Base-by-base conservation (phyloP, 2,888 invertebrate species). In the Cryptus viduatorius region DNA sequence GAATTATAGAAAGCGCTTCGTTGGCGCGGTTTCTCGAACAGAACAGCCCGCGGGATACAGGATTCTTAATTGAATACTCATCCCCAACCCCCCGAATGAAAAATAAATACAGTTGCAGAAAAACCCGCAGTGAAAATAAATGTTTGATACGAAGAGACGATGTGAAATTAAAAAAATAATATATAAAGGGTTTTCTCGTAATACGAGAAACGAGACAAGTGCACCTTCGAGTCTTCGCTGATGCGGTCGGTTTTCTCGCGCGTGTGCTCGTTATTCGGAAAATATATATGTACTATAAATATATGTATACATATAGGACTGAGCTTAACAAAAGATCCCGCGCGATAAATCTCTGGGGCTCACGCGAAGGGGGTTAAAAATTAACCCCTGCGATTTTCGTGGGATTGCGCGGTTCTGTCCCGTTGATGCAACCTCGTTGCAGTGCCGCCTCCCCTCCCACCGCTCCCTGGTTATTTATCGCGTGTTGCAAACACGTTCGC, bases 301-400 rank as follows among this genome's bases (percentile, higher is more conserved):
- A 81, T 50, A 59, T 68, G 79, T 50, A 59, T 69, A 82, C 79
- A 61, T 83, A 79, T 82, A 77, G 73, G 75, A 75, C 68, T 83
- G 77, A 83, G 87, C 89, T 90, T 89, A 90, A 89, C 87, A 90
- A 90, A 88, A 87, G 77, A 84, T 71, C 86, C 80, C 80, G 73
- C 73, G 83, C 88, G 87, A 91, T 92, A 91, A 91, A 92, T 92
- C 91, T 91, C 75, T 50, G 31, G 61, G 82, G 77, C 91, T 91
- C 64, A 68, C 64, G 65, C 73, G 79, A 50, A 77, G 76, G 82
- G 81, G 79, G 80, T 86, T 78, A 85, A 86, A 86, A 86, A 85
- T 85, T 83, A 86, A 85, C 83, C 84, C 69, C 82, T 31, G 79
- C 50, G 50, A 86, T 83, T 84, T 56, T 78, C 78, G 67, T 77